phyloP scores from a whole-genome alignment of 2,888 invertebrate genomes.

The Amiota minor region DNA sequence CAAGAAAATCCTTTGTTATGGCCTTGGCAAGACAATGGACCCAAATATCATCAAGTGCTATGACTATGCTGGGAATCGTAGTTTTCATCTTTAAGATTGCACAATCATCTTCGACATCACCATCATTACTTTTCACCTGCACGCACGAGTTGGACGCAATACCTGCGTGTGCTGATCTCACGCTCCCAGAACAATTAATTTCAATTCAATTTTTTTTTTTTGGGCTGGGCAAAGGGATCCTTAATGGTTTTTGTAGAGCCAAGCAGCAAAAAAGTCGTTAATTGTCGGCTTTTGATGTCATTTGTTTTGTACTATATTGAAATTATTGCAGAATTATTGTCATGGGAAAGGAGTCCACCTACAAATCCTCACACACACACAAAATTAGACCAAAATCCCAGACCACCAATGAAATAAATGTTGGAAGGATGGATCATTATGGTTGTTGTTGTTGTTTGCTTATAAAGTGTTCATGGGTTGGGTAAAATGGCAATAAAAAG shows the following conservation, averaged over 20 bases:
- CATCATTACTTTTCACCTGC: conserved; percentile 55
- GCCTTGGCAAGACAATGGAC: conserved; percentile 53
- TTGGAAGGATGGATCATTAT: background rate
- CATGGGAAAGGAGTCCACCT: conserved; percentile 63
- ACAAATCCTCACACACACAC: conserved; percentile 39
- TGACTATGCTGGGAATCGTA: conserved; percentile 50
- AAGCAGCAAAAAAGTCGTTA: conserved; percentile 16
- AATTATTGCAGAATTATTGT: conserved; percentile 66
- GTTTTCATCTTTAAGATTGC: conserved; percentile 47
- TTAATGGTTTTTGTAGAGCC: conserved; percentile 7
- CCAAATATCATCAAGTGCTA: conserved; percentile 63
- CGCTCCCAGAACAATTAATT: conserved; percentile 43
- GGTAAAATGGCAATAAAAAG: conserved; percentile 8
- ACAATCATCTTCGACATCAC: conserved; percentile 57
- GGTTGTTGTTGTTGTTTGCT: background rate
- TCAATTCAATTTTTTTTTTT: background rate
- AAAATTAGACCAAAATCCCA: conserved; percentile 20
- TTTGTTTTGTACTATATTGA: conserved; percentile 49
- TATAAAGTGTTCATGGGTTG: background rate
- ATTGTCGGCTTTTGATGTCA: conserved; percentile 29
- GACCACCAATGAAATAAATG: conserved; percentile 53
- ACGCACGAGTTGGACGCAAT: conserved; percentile 60
- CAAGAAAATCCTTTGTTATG: conserved; percentile 48
- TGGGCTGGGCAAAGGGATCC: conserved; percentile 6
- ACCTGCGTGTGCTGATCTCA: conserved; percentile 67